Conservation (phyloP, 1,140 invertebrate species). For the Gerris buenoi region DNA sequence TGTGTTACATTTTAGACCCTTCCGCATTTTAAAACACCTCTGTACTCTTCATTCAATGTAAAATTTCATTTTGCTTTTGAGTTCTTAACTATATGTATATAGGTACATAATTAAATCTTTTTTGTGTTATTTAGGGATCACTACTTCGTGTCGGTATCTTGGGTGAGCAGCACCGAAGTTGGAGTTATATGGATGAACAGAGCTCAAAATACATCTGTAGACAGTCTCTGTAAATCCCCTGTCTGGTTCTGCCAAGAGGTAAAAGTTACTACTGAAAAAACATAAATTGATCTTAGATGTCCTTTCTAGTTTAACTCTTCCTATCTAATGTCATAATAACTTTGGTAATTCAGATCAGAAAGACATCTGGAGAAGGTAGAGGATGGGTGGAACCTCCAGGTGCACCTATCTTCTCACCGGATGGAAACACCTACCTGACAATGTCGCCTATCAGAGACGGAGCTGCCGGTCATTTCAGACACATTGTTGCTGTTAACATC, state of each 20-base stretch:
- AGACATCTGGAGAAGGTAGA: slow-evolving; percentile 47
- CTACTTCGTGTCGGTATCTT: slow-evolving; percentile 78
- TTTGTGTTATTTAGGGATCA: slow-evolving; percentile 51
- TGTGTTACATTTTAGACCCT: too few relatives aligned
- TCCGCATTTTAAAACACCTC: too few relatives aligned
- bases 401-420: slow-evolving; percentile 59
- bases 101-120: too few relatives aligned
- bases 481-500: slow-evolving; percentile 54
- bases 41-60: too few relatives aligned
- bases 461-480: slow-evolving; percentile 55
- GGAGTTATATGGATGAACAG: slow-evolving; percentile 82
- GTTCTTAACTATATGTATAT: too few relatives aligned
- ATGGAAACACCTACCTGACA: slow-evolving; percentile 57
- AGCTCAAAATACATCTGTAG: slow-evolving; percentile 71
- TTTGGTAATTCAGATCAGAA: too few relatives aligned
- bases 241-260: slow-evolving; percentile 77
- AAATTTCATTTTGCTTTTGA: too few relatives aligned
- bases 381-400: slow-evolving; percentile 64
- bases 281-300: too few relatives aligned
- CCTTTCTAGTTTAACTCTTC: not conserved
- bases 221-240: slow-evolving; percentile 72
- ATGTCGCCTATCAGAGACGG: slow-evolving; percentile 67
- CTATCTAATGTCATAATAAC: too few relatives aligned
- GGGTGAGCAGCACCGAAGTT: slow-evolving; percentile 68
- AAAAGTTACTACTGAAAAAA: too few relatives aligned